A percentile compares a stretch with the other conserved stretches of the same genome.
These are phyloP conservation scores for Pseudeuparius sepicola DNA, from an alignment of 2,888 invertebrate species.

Conservation along the genomic window DNA sequence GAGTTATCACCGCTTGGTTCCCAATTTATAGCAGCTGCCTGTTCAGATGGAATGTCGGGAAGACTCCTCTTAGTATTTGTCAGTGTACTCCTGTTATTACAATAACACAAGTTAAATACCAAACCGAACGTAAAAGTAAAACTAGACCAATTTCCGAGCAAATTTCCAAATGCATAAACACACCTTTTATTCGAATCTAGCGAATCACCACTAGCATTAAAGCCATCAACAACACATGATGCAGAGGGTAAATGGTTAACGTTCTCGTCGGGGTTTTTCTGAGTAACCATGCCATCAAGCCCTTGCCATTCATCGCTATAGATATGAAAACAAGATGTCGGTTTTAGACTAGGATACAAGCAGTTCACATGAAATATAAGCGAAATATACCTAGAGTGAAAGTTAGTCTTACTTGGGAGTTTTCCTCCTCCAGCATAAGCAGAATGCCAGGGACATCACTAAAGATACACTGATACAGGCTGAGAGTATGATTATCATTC, in stretches of 20 bases:
- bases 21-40: slow-evolving; percentile 34
- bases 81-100: slow-evolving; percentile 25
- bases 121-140: no score
- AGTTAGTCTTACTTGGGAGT: slow-evolving; percentile 34
- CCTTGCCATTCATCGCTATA: slow-evolving; percentile 60
- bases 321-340: neutral
- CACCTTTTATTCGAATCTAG: slow-evolving; percentile 38
- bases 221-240: slow-evolving; percentile 29
- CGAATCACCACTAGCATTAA: slow-evolving; percentile 28
- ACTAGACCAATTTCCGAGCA: no score
- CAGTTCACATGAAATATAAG: no score
- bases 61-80: slow-evolving; percentile 63
- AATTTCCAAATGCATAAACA: slow-evolving; percentile 17
- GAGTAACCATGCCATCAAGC: slow-evolving; percentile 61
- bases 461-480: slow-evolving; percentile 31
- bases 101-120: no score
- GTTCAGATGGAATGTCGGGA: slow-evolving; percentile 69
- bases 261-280: slow-evolving; percentile 58
- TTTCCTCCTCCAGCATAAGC: slow-evolving; percentile 37
- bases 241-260: slow-evolving; percentile 41
- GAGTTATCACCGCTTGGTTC: slow-evolving; percentile 56
- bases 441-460: slow-evolving; percentile 33
- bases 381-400: no score
- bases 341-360: no score
- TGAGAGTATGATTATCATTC: slow-evolving; percentile 23